phyloP scores from a whole-genome alignment of 2,888 invertebrate genomes.

The Beris morrisii region DNA sequence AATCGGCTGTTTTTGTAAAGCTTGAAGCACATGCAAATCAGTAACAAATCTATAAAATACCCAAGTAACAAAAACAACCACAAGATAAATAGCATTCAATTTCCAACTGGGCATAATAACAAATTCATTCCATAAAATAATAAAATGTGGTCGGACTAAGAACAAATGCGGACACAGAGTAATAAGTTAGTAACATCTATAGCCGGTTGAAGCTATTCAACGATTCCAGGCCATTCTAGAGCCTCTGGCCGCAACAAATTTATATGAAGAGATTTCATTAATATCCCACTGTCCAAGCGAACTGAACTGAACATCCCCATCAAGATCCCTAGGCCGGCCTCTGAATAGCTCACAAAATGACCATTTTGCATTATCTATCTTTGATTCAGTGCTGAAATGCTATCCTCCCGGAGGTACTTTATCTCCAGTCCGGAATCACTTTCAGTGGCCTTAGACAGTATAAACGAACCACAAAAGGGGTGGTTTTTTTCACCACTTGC shows the following conservation, averaged over 20 bases:
- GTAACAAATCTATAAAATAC: background rate
- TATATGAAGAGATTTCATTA: slow-evolving; percentile 5
- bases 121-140: background rate
- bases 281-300: background rate
- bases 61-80: background rate
- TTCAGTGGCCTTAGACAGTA: too few relatives aligned
- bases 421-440: slow-evolving; percentile 5
- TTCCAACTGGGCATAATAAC: background rate
- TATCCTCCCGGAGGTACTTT: slow-evolving; percentile 4
- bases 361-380: slow-evolving; percentile 2
- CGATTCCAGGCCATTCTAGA: too few relatives aligned
- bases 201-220: background rate
- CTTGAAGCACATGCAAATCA: too few relatives aligned
- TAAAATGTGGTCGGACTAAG: slow-evolving; percentile 1
- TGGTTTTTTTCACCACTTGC: too few relatives aligned
- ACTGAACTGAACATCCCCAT: background rate
- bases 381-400: background rate
- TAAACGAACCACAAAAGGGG: too few relatives aligned
- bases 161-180: background rate
- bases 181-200: background rate
- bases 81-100: slow-evolving; percentile 7
- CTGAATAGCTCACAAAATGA: slow-evolving; percentile 8
- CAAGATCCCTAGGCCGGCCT: background rate
- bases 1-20: too few relatives aligned
- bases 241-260: too few relatives aligned